Evolutionary conservation across 1,140 invertebrate species (phyloP).

Genomic region (Maniola jurtina): DNA sequence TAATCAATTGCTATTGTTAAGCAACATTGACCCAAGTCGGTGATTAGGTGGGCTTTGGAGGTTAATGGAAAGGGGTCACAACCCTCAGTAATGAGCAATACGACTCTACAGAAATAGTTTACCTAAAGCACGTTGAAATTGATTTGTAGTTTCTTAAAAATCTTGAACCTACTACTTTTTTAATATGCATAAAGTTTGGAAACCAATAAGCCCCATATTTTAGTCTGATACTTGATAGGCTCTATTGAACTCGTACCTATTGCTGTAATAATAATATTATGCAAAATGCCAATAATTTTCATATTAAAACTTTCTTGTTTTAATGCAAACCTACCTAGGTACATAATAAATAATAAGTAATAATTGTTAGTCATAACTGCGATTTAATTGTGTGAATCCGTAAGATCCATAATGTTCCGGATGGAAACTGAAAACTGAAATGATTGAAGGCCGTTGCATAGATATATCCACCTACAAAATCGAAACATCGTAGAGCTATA

Average conservation of each 20-base stretch:
- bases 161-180: too few species aligned
- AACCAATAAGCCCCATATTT: too few species aligned
- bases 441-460: conserved; percentile 25
- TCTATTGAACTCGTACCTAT: conserved; percentile 1
- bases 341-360: conserved; percentile 17
- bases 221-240: too few species aligned
- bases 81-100: too few species aligned
- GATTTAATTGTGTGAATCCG: conserved; percentile 8
- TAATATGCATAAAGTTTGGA: too few species aligned
- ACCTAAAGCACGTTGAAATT: too few species aligned
- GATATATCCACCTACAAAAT: conserved; percentile 23
- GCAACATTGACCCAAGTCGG: too few species aligned
- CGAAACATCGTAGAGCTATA: not conserved
- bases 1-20: too few species aligned
- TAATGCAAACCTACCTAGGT: not conserved
- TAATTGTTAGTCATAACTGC: conserved; percentile 27
- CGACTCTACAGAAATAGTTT: too few species aligned
- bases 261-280: not conserved
- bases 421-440: conserved; percentile 41
- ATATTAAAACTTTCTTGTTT: not conserved
- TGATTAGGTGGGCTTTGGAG: too few species aligned
- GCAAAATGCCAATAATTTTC: conserved; percentile 1
- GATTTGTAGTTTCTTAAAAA: too few species aligned
- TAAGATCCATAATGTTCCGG: conserved; percentile 21
- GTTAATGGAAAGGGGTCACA: too few species aligned